Evolutionary conservation across 2,888 invertebrate genomes (phyloP), one percentile per base, ranked within the genome.

Genomic region (Drosophila lacicola): DNA sequence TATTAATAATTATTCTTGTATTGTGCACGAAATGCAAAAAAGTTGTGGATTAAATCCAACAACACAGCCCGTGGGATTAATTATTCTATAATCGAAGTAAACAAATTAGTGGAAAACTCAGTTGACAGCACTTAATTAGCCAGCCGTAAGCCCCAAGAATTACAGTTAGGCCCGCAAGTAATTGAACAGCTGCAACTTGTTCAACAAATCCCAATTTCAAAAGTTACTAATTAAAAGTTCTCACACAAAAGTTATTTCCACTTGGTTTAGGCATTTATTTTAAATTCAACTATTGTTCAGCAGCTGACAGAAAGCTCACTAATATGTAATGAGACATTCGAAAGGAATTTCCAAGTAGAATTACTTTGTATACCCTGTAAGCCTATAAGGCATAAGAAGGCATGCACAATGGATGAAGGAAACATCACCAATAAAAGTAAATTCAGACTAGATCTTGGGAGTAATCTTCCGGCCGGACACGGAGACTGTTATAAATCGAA

Each of bases 101-200:
- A 55, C 69, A 63, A 69, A 58, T 58, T 58, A 55, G 61, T 44
- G 47, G 44, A 46, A 39, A 56, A 55, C 21, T 25, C 39, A 34
- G 45, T 45, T 44, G 70, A 39, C 70, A 64, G 34, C 53, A 56
- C 50, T 37, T 55, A 74, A 74, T 74, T 73, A 69, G 50, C 45
- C 36, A 17, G 25, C 34, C 49, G 36, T 47, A 65, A 58, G 53
- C 54, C 49, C 36, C 14, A 44, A 37, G 51, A 46, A 60, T 66
- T 61, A 39, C 14, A 53, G 14, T 49, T 64, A 60, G 70, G 74
- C 36, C 53, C 36, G 37, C 36, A 45, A 47, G 8, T 54, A 64
- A 74, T 57, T 57, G 56, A 46, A 55, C 45, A 60, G 25, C 47
- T 66, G 65, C 41, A 34, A 33, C 37, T 21, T 42, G 42, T 25